Conservation (phyloP, 2,888 invertebrate species). For the Schrankia costaestrigalis region DNA sequence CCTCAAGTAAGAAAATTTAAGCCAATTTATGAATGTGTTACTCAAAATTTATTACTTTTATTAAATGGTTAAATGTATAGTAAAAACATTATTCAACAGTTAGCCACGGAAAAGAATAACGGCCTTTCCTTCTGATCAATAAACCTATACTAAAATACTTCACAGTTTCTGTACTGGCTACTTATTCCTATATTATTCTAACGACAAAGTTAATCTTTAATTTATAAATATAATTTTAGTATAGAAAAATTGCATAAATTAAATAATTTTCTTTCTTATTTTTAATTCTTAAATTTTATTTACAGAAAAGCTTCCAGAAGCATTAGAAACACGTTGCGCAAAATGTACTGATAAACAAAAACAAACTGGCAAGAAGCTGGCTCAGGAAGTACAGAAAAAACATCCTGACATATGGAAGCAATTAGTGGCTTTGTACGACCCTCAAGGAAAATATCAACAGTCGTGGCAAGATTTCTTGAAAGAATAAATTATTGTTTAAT, state of each 20-base stretch:
- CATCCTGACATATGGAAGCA: constrained; percentile 78
- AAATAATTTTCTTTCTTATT: background rate
- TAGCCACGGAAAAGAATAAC: too few species aligned
- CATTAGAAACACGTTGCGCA: constrained; percentile 83
- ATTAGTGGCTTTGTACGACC: constrained; percentile 80
- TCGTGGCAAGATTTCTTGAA: constrained; percentile 57
- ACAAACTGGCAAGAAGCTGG: constrained; percentile 81
- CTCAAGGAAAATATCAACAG: constrained; percentile 77
- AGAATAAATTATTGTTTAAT: too few species aligned
- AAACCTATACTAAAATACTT: too few species aligned
- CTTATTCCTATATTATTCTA: too few species aligned
- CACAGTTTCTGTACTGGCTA: too few species aligned
- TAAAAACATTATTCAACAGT: too few species aligned
- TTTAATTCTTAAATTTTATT: constrained; percentile 2
- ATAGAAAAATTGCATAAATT: background rate
- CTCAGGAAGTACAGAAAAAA: constrained; percentile 76
- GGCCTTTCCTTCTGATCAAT: too few species aligned
- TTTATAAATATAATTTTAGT: background rate
- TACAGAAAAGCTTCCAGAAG: constrained; percentile 85
- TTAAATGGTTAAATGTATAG: too few species aligned
- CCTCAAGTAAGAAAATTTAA: too few species aligned
- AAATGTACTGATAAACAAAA: constrained; percentile 86
- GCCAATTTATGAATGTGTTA: too few species aligned
- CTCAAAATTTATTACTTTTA: too few species aligned
- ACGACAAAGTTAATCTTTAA: too few species aligned